Evolutionary conservation across 1,140 invertebrate genomes (phyloP).

Genomic region (Dermatophagoides farinae): DNA sequence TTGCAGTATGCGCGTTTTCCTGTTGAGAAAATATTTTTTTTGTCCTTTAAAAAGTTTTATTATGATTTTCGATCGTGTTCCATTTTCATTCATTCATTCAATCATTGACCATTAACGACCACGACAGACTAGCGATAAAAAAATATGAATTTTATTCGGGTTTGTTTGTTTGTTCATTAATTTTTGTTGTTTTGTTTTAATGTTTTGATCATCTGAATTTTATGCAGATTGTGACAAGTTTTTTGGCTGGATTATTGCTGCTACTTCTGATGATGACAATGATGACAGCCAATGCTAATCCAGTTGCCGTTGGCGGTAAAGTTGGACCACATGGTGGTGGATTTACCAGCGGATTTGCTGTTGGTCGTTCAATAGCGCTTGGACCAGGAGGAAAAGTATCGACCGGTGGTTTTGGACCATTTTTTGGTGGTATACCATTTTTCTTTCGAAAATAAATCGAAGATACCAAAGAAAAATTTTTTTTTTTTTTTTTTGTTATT

Average conservation of each 20-base stretch:
- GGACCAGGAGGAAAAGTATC: background rate
- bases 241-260: background rate
- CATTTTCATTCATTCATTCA: no score
- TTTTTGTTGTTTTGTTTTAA: no score
- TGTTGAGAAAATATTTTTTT: no score
- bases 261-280: background rate
- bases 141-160: no score
- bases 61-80: no score
- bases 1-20: no score
- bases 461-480: background rate
- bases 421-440: conserved; percentile 4
- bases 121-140: no score
- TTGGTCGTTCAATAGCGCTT: background rate
- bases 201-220: no score
- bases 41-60: no score
- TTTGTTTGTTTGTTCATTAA: no score
- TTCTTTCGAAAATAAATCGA: background rate
- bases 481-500: background rate
- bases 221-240: no score
- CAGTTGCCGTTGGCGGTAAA: background rate
- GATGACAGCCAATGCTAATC: background rate
- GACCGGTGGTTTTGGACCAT: background rate
- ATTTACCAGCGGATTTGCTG: background rate
- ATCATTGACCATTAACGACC: no score
- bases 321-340: conserved; percentile 4